These are phyloP conservation scores for Meganola albula DNA, from an alignment of 2,888 invertebrate genomes.

Conservation along the genomic window DNA sequence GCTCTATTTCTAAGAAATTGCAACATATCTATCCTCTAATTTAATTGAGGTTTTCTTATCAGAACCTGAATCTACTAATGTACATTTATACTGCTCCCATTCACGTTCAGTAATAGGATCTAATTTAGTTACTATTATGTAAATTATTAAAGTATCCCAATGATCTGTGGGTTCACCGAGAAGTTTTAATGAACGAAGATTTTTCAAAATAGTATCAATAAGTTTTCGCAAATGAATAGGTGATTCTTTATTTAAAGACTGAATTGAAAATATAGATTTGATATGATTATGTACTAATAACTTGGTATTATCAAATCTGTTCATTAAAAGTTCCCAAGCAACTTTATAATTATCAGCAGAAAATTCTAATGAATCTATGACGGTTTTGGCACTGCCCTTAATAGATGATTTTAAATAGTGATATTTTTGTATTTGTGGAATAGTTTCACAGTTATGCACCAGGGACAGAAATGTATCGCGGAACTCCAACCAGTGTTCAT, in stretches of 20 bases:
- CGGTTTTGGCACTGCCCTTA: neutral
- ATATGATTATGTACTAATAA: conserved; percentile 1
- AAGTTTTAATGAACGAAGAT: conserved; percentile 2
- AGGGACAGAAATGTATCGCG: too few species aligned
- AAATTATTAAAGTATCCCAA: too few species aligned
- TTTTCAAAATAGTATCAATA: neutral
- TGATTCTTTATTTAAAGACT: conserved; percentile 1
- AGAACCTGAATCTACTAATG: too few species aligned
- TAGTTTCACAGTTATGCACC: too few species aligned
- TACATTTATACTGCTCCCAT: conserved; percentile 1
- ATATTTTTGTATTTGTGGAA: too few species aligned
- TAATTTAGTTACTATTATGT: neutral
- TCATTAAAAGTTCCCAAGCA: neutral
- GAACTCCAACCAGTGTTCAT: too few species aligned
- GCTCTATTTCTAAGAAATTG: neutral
- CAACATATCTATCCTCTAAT: neutral
- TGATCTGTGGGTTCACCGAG: conserved; percentile 1
- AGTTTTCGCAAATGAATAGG: neutral
- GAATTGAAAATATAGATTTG: neutral
- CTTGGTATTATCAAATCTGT: neutral
- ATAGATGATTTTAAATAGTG: neutral
- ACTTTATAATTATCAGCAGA: conserved; percentile 1
- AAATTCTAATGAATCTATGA: conserved; percentile 3
- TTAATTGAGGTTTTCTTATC: neutral
- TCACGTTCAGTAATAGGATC: conserved; percentile 1